Base-by-base conservation (phyloP, 2,797 vertebrate genomes). In the Aulostomus chinensis region DNA sequence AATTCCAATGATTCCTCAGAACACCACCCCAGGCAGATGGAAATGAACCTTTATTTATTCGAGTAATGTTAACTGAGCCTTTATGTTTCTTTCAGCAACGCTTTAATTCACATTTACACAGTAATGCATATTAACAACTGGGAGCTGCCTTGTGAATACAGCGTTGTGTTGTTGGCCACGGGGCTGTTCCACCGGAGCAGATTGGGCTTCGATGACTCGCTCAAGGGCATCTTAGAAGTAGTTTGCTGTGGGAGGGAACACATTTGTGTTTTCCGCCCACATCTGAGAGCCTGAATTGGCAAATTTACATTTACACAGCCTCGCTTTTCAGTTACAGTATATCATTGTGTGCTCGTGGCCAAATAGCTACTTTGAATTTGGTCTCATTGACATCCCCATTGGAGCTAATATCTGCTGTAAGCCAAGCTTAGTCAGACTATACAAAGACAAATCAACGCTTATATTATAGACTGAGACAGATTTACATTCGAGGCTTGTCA, bases 401-500 rank as follows among this genome's bases (percentile, higher is more conserved):
- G 8, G 15, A 48, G 21, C 48, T 31, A 26, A 28, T 17, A 26
- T 18, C 9, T 39, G 48, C 48, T 37, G 15, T 18, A 13, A 11
- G 10, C 41, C 4, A 10, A 41, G 11, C 37, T 13, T 20, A 42
- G 7, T 35, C 13, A 4, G 11, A 41, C 16, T n/a, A 18, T 28
- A 33, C 40, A 2, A 42, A 56, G 26, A 47, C 41, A 30, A 48
- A 71, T 33, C 7, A 46, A 26, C 50, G 9, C 8, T 42, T 40
- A 28, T 14, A 18, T 51, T 38, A 32, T 14, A 42, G 30, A 31
- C 26, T 1, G 4, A 36, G 25, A 17, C n/a, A 39, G 63, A 74
- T 83, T 78, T 56, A 42, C 50, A 79, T 78, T 69, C 59, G 32
- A 58, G 24, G 15, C 34, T 18, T 58, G 68, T 83, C 66, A 41